Evolutionary conservation across 1,140 invertebrate species (phyloP).

Genomic region (Lordiphosa stackelbergi): DNA sequence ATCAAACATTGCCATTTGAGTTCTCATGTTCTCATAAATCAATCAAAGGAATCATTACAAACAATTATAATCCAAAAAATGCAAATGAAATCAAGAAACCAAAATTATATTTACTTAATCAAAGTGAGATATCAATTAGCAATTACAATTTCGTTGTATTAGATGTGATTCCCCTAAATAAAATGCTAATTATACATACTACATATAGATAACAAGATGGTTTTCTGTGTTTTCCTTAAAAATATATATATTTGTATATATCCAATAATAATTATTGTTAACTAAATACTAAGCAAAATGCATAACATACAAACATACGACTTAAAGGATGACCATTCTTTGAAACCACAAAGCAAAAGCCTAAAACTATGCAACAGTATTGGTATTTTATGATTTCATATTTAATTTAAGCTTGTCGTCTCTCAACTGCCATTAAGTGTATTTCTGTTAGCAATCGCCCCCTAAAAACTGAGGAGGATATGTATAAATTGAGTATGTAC

Average conservation of each 20-base stretch:
- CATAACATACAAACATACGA: conserved; percentile 7
- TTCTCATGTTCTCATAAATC: conserved; percentile 48
- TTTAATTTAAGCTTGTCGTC: conserved; percentile 63
- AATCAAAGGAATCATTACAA: conserved; percentile 41
- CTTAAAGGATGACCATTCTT: conserved; percentile 31
- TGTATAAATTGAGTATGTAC: conserved; percentile 37
- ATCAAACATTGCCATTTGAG: conserved; percentile 45
- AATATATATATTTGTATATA: conserved; percentile 44
- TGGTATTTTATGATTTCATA: conserved; percentile 28
- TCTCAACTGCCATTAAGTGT: conserved; percentile 61
- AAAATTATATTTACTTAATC: conserved; percentile 6
- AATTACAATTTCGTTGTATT: conserved; percentile 53
- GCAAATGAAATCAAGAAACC: no score
- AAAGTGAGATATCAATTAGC: conserved; percentile 34
- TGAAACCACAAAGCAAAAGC: conserved; percentile 15
- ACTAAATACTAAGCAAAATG: conserved; percentile 64
- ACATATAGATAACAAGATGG: conserved; percentile 46
- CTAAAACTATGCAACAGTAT: conserved; percentile 48
- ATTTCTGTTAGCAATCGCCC: conserved; percentile 41
- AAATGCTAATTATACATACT: conserved; percentile 36
- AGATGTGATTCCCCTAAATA: conserved; percentile 49
- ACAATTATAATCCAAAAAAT: no score
- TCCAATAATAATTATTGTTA: conserved; percentile 55
- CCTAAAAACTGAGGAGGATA: not conserved
- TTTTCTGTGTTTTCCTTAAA: conserved; percentile 68